Percentiles rank a stretch among this genome's conserved stretches.
Conservation (phyloP, 2,113 vertebrate species). For the Phycodurus eques region DNA sequence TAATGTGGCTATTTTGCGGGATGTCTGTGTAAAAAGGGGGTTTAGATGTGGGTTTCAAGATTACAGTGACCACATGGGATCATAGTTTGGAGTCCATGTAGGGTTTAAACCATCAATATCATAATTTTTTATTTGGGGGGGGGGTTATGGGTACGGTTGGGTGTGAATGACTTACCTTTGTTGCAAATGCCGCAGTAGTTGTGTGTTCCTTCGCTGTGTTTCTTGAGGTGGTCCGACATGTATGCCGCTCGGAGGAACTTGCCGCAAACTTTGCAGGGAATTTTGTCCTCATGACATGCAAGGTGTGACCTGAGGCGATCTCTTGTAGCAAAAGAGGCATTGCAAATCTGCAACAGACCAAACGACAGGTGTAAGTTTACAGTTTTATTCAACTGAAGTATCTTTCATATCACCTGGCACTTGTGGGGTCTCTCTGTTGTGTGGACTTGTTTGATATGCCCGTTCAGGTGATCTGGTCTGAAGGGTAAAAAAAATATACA, state of each 20-base stretch:
- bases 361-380: not conserved
- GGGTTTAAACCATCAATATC: no score
- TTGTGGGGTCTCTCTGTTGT: slow-evolving; percentile 99
- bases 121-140: no score
- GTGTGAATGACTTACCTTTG: slow-evolving; percentile 82
- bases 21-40: not conserved
- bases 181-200: slow-evolving; percentile 99
- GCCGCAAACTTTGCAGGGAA: slow-evolving; percentile 98
- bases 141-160: no score
- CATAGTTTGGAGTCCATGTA: not conserved
- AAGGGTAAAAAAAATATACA: slow-evolving; percentile 2
- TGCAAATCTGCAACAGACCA: slow-evolving; percentile 86
- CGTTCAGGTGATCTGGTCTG: slow-evolving; percentile 97
- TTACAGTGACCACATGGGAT: not conserved
- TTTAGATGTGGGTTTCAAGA: not conserved
- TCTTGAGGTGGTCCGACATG: slow-evolving; percentile 98
- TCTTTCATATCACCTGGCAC: slow-evolving; percentile 87
- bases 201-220: slow-evolving; percentile 96
- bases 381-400: not conserved
- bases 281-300: slow-evolving; percentile 97
- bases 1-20: not conserved
- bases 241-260: slow-evolving; percentile 96
- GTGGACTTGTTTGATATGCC: slow-evolving; percentile 99
- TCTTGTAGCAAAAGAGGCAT: slow-evolving; percentile 95
- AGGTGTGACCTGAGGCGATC: slow-evolving; percentile 97